These are phyloP conservation scores for Lasius fuliginosus DNA, from an alignment of 2,888 invertebrate species.

Conservation along the genomic window DNA sequence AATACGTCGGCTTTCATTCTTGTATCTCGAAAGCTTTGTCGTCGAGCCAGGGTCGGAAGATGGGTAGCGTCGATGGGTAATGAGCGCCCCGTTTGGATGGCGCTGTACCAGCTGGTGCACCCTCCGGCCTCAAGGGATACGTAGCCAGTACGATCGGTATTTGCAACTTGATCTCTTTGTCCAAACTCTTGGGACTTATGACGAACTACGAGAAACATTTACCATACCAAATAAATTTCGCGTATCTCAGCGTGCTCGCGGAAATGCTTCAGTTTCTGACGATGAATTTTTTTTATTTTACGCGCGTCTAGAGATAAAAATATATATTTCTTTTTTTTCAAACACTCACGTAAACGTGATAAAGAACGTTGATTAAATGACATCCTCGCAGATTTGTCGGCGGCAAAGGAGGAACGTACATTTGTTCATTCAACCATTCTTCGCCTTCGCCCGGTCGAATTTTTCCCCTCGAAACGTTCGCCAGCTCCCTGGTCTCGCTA, in stretches of 20 bases:
- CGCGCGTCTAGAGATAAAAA: background rate
- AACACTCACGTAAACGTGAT: slow-evolving; percentile 95
- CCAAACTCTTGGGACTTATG: slow-evolving; percentile 96
- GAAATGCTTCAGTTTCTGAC: slow-evolving; percentile 3
- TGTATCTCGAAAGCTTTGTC: slow-evolving; percentile 89
- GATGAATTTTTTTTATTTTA: background rate
- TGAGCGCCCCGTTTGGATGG: slow-evolving; percentile 94
- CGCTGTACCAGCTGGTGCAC: slow-evolving; percentile 89
- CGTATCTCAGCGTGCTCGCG: background rate
- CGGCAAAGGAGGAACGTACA: slow-evolving; percentile 97
- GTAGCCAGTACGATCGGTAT: slow-evolving; percentile 97
- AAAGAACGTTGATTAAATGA: slow-evolving; percentile 96
- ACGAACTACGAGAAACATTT: slow-evolving; percentile 90
- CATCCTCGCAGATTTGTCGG: slow-evolving; percentile 98
- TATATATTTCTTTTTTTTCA: background rate
- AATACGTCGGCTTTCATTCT: slow-evolving; percentile 75
- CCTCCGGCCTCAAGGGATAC: slow-evolving; percentile 93
- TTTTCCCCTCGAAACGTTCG: slow-evolving; percentile 92
- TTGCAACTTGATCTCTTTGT: slow-evolving; percentile 96
- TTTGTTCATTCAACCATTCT: slow-evolving; percentile 95
- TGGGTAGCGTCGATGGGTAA: slow-evolving; percentile 96
- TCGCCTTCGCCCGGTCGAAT: slow-evolving; percentile 93
- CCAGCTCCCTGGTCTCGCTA: slow-evolving; percentile 94
- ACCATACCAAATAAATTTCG: background rate
- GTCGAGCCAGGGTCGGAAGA: slow-evolving; percentile 96